These are phyloP conservation scores for Garra rufa DNA, from an alignment of 2,113 vertebrate species.

Conservation along the genomic window DNA sequence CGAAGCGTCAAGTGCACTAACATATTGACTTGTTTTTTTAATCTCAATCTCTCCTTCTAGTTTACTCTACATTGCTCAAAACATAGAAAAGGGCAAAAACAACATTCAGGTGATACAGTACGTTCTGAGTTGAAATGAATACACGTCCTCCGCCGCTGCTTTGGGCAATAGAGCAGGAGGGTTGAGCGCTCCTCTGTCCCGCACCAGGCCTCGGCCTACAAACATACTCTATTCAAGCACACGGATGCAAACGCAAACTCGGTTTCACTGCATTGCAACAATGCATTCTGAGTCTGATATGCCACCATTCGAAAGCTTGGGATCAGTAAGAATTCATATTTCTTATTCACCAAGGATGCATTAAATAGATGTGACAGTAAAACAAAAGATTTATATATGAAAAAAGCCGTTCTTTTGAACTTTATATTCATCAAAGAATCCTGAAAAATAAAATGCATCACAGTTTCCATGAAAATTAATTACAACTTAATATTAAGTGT, in stretches of 20 bases:
- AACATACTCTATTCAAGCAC: neutral
- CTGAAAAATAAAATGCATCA: neutral
- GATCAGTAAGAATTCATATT: neutral
- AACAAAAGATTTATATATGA: neutral
- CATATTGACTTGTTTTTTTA: slow-evolving; percentile 40
- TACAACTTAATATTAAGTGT: neutral
- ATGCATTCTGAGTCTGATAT: neutral
- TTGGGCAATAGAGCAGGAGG: slow-evolving; percentile 52
- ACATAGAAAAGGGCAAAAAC: slow-evolving; percentile 56
- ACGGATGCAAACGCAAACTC: neutral
- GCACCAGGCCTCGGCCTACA: slow-evolving; percentile 1
- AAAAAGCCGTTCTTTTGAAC: neutral
- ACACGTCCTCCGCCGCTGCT: slow-evolving; percentile 61
- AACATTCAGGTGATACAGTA: slow-evolving; percentile 53
- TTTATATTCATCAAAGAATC: neutral
- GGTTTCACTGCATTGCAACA: neutral
- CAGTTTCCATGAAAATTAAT: neutral
- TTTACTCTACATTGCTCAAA: slow-evolving; percentile 54
- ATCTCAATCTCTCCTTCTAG: slow-evolving; percentile 38
- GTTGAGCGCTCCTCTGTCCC: slow-evolving; percentile 47
- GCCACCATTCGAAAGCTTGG: neutral
- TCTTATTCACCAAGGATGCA: neutral
- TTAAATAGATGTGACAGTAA: neutral
- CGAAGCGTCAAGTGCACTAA: slow-evolving; percentile 56
- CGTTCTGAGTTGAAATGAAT: slow-evolving; percentile 48